These are phyloP conservation scores for Hippolais icterina DNA, from an alignment of 2,113 vertebrate species.

Conservation along the genomic window DNA sequence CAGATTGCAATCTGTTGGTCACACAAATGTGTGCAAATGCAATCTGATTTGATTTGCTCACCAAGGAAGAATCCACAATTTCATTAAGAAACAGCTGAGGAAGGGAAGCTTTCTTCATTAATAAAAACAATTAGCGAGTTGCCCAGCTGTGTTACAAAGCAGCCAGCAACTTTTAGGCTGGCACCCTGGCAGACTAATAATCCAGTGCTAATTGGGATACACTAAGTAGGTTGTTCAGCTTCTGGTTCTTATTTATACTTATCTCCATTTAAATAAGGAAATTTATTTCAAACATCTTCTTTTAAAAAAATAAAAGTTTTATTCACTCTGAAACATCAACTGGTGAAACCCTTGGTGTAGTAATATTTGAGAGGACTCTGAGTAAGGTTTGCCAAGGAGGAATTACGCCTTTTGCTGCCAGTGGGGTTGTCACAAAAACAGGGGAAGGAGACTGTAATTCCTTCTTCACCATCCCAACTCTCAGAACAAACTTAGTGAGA, in stretches of 20 bases:
- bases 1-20: conserved; percentile 10
- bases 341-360: not conserved
- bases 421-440: not conserved
- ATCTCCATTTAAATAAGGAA: not conserved
- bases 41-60: conserved; percentile 46
- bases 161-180: not conserved
- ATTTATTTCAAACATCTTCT: not conserved
- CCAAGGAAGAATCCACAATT: conserved; percentile 36
- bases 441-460: not conserved
- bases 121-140: conserved; percentile 68
- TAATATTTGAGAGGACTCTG: not conserved
- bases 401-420: not conserved
- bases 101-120: conserved; percentile 66
- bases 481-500: not conserved
- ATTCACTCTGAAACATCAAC: not conserved
- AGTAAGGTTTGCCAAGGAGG: not conserved
- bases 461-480: not conserved
- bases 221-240: not conserved
- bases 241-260: conserved; percentile 21
- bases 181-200: not conserved
- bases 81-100: conserved; percentile 52
- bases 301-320: not conserved
- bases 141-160: conserved; percentile 48
- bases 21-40: not conserved
- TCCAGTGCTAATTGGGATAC: conserved; percentile 8